Base-by-base conservation (phyloP, 1,140 invertebrate genomes). In the Macrostomum lignano region DNA sequence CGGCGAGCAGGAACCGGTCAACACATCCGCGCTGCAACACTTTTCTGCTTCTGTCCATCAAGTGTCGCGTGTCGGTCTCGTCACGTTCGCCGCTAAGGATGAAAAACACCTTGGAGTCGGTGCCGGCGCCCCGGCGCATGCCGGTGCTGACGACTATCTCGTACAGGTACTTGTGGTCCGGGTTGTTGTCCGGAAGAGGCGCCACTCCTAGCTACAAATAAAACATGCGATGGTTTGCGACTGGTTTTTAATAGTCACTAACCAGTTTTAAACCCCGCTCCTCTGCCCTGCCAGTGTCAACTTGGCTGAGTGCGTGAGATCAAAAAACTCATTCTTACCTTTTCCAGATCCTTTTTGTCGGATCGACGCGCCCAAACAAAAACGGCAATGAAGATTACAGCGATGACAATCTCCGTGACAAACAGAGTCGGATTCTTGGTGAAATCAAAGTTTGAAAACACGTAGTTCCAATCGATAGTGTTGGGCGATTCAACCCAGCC, bases 371-470 rank as follows among this genome's bases (percentile, higher is more conserved):
- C 32, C 52, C 60, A 65, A 9, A 64, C 48, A 1, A 59, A 44
- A n/a, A 53, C 41, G 0, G 54, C 25, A n/a, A 63, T 38, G 37
- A 62, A 65, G 7, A 64, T 36, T 6, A 48, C 35, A 11, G 47
- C 33, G 3, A 63, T 57, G 3, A 64, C 42, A 17, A 65, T 63
- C 25, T 61, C 49, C 0, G 60, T 62, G 31, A 60, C 45, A 40
- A 65, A 66, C 25, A 66, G 52, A 1, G 63, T 64, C 3, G 62
- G 49, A 44, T 66, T 66, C 42, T 62, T 60, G 4, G 47, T 43
- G 42, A 65, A 65, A 23, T 60, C 58, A n/a, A 57, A 53, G 39
- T 59, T 53, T 15, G 44, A 40, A 14, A 59, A 53, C 3, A 58
- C 45, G 35, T 50, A 55, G 34, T 47, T 43, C 42, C 51, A 60